Percentiles rank a stretch among this genome's conserved stretches.
Conservation (phyloP, 1,140 invertebrate genomes). For the Ladona fulva region DNA sequence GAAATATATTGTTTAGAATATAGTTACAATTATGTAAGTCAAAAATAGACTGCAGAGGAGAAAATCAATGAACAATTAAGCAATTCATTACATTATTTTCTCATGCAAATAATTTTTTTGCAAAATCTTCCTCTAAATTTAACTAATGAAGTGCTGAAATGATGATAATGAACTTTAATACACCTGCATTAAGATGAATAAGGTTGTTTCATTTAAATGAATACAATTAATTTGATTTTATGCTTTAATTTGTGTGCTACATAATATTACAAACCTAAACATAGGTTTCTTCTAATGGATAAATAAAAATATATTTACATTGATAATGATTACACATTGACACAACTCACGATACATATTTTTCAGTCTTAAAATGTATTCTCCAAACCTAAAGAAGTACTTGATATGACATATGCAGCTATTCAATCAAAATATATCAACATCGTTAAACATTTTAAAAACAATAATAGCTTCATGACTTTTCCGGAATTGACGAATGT, state of each 20-base stretch:
- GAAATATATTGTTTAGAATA: too few species aligned
- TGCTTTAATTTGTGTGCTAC: background rate
- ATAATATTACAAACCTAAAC: background rate
- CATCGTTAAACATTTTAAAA: background rate
- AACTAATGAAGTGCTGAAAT: too few species aligned
- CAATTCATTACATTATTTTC: too few species aligned
- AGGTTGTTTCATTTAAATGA: background rate
- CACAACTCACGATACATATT: slow-evolving; percentile 1
- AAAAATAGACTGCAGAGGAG: too few species aligned
- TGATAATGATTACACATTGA: background rate
- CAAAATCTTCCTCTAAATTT: too few species aligned
- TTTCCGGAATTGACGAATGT: too few species aligned
- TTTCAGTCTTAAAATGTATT: slow-evolving; percentile 8
- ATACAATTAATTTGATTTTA: background rate
- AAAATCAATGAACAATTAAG: too few species aligned
- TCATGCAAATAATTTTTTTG: too few species aligned
- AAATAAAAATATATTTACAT: slow-evolving; percentile 11
- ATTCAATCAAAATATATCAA: background rate
- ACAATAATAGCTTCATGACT: too few species aligned
- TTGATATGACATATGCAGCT: slow-evolving; percentile 1
- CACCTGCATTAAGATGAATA: too few species aligned
- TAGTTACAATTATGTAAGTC: too few species aligned
- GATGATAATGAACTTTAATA: too few species aligned
- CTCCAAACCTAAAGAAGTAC: background rate
- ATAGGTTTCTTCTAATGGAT: background rate